Conservation (phyloP, 2,888 invertebrate genomes). For the Colostygia pectinataria region DNA sequence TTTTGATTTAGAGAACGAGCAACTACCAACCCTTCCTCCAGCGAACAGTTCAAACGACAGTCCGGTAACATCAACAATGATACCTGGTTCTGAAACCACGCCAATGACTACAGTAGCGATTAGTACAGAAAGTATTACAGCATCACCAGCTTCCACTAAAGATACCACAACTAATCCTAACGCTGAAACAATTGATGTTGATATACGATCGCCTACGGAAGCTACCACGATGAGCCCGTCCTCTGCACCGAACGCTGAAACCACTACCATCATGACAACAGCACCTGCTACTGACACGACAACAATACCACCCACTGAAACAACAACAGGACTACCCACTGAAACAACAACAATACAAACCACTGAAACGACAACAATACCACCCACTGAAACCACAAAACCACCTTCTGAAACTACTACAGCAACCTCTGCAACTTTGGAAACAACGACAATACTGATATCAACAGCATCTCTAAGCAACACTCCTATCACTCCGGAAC, state of each 20-base stretch:
- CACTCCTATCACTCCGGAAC: slow-evolving; percentile 17
- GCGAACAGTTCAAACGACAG: slow-evolving; percentile 45
- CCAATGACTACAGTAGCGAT: slow-evolving; percentile 33
- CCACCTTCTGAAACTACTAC: slow-evolving; percentile 25
- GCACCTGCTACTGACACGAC: slow-evolving; percentile 19
- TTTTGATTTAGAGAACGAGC: slow-evolving; percentile 86
- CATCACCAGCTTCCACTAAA: slow-evolving; percentile 43
- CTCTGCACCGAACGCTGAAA: slow-evolving; percentile 53
- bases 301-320: slow-evolving; percentile 17
- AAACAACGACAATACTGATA: slow-evolving; percentile 28
- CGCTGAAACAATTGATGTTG: slow-evolving; percentile 54
- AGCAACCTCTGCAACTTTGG: slow-evolving; percentile 29
- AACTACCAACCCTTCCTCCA: slow-evolving; percentile 53
- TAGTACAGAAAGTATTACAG: slow-evolving; percentile 42
- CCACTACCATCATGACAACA: slow-evolving; percentile 36
- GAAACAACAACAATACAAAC: slow-evolving; percentile 5
- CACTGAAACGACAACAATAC: slow-evolving; percentile 16
- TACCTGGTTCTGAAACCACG: slow-evolving; percentile 23
- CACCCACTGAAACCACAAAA: slow-evolving; percentile 18
- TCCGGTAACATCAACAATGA: slow-evolving; percentile 35
- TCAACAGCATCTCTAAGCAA: slow-evolving; percentile 27
- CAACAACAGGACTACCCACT: slow-evolving; percentile 14
- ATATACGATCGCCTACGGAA: slow-evolving; percentile 46
- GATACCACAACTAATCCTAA: slow-evolving; percentile 60
- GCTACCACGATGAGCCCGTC: slow-evolving; percentile 48